A percentile compares a stretch with the other conserved stretches of the same genome.
Evolutionary conservation across 1,140 invertebrate species (phyloP).

Genomic region (Rhynchophorus ferrugineus): DNA sequence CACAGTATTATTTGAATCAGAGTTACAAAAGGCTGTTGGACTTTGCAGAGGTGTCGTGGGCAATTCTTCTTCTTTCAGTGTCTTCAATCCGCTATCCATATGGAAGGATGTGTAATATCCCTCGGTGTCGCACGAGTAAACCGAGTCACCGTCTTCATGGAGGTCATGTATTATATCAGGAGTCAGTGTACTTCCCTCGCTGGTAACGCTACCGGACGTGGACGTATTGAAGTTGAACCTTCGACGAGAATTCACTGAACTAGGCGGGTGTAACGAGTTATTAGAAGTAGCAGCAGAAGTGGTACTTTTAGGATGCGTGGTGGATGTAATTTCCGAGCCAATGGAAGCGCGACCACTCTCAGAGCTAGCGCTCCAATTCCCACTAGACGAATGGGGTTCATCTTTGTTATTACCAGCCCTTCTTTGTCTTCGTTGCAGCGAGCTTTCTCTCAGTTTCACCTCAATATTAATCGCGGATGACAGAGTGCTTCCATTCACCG

Average conservation of each 20-base stretch:
- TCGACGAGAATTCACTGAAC: slow-evolving; percentile 58
- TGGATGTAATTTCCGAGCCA: slow-evolving; percentile 68
- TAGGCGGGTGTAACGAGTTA: slow-evolving; percentile 58
- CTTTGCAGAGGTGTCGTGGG: slow-evolving; percentile 56
- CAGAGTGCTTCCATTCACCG: slow-evolving; percentile 47
- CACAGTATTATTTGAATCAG: slow-evolving; percentile 49
- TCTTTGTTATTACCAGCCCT: slow-evolving; percentile 52
- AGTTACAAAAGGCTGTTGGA: slow-evolving; percentile 49
- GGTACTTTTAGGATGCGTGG: slow-evolving; percentile 61
- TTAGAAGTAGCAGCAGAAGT: slow-evolving; percentile 59
- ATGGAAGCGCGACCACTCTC: slow-evolving; percentile 79
- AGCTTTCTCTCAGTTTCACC: slow-evolving; percentile 66
- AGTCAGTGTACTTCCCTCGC: slow-evolving; percentile 70
- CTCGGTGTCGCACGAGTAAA: slow-evolving; percentile 93
- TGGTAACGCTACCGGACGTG: slow-evolving; percentile 73
- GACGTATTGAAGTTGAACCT: slow-evolving; percentile 58
- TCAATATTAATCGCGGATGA: slow-evolving; percentile 49
- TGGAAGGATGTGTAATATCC: slow-evolving; percentile 97
- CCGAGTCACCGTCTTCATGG: slow-evolving; percentile 80
- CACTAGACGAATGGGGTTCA: slow-evolving; percentile 79
- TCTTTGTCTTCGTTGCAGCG: slow-evolving; percentile 54
- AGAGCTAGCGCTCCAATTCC: slow-evolving; percentile 89
- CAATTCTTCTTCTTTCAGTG: slow-evolving; percentile 69
- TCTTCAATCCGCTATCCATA: slow-evolving; percentile 87
- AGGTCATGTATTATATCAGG: slow-evolving; percentile 69